Conservation (phyloP, 2,888 invertebrate species). For the Ephialtes manifestator region DNA sequence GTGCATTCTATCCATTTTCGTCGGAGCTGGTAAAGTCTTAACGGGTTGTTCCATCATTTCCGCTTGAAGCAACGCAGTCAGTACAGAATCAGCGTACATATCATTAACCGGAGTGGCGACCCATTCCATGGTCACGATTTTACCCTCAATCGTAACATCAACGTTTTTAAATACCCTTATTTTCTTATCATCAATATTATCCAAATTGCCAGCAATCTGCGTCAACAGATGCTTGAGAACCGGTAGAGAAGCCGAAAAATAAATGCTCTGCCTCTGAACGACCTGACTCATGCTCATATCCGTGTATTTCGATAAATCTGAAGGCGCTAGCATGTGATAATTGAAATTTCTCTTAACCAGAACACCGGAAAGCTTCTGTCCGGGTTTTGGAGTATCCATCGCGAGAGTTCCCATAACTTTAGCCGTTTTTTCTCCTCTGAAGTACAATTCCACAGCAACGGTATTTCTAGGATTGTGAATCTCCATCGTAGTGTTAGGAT, state of each 20-base stretch:
- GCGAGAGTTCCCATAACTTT: slow-evolving; percentile 99
- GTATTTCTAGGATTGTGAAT: slow-evolving; percentile 99
- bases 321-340: slow-evolving; percentile 97
- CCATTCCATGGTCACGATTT: slow-evolving; percentile 97
- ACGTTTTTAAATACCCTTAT: slow-evolving; percentile 94
- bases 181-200: slow-evolving; percentile 91
- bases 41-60: slow-evolving; percentile 90
- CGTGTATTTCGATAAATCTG: slow-evolving; percentile 98
- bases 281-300: slow-evolving; percentile 98
- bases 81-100: slow-evolving; percentile 98
- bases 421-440: slow-evolving; percentile 99
- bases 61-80: slow-evolving; percentile 95
- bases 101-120: slow-evolving; percentile 97
- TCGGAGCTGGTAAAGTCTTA: slow-evolving; percentile 88
- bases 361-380: slow-evolving; percentile 94
- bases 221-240: slow-evolving; percentile 92
- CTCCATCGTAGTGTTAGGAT: slow-evolving; percentile 92
- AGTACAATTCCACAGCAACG: slow-evolving; percentile 96
- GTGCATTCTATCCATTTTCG: slow-evolving; percentile 95
- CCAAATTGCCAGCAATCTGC: slow-evolving; percentile 92
- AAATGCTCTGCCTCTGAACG: slow-evolving; percentile 96
- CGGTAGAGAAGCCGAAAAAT: slow-evolving; percentile 92
- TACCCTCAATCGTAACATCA: slow-evolving; percentile 93
- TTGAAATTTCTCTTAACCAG: slow-evolving; percentile 99
- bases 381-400: slow-evolving; percentile 92